Evolutionary conservation across 2,797 vertebrate species (phyloP).

Genomic region (Antrozous pallidus): DNA sequence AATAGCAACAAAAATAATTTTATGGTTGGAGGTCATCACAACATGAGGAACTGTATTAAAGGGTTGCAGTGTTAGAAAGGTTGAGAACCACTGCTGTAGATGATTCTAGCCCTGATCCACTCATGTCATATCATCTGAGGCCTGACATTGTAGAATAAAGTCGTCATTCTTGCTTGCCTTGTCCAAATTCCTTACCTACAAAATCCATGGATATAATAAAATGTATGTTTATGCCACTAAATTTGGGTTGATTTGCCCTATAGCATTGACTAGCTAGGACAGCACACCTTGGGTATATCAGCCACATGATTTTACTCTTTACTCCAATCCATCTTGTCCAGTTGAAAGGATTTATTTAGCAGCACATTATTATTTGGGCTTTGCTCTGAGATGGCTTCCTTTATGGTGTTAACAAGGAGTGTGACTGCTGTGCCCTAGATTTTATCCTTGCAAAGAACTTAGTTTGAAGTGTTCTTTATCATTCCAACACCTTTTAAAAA

Average conservation of each 20-base stretch:
- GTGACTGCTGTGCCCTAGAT: background rate
- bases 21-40: too few species aligned
- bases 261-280: background rate
- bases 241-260: background rate
- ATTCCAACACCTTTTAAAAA: background rate
- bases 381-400: background rate
- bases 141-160: background rate
- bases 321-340: background rate
- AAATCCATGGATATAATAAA: background rate
- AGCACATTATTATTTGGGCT: background rate
- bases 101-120: background rate
- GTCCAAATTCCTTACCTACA: background rate
- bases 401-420: background rate
- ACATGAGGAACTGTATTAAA: too few species aligned
- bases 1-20: too few species aligned
- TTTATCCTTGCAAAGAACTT: background rate
- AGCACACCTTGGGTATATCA: background rate
- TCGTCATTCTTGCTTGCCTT: background rate
- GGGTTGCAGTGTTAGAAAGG: too few species aligned
- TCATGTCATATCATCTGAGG: background rate
- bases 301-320: background rate
- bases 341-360: background rate
- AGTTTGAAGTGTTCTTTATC: background rate
- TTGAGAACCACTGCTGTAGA: too few species aligned
- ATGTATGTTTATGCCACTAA: background rate